Percentiles rank a stretch among this genome's conserved stretches.
Conservation (phyloP, 1,140 invertebrate genomes). For the Ceratitis capitata region DNA sequence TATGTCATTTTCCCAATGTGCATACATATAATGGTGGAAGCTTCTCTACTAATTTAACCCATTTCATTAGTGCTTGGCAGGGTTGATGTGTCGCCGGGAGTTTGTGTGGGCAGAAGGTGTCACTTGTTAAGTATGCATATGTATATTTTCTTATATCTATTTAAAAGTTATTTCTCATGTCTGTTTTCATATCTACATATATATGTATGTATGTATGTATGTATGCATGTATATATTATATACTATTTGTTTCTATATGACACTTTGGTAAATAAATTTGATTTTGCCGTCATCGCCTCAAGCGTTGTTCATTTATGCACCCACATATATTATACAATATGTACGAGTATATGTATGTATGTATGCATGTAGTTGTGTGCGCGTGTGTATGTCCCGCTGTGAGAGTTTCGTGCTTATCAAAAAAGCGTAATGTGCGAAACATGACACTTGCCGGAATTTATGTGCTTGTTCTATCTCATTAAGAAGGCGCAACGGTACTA, state of each 20-base stretch:
- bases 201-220: background rate
- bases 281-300: constrained; percentile 49
- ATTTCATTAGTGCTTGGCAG: constrained; percentile 38
- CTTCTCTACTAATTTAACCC: constrained; percentile 39
- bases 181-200: background rate
- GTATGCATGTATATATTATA: background rate
- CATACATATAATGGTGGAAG: background rate
- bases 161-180: background rate
- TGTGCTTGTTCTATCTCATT: constrained; percentile 65
- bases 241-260: constrained; percentile 42
- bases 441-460: constrained; percentile 64
- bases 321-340: background rate
- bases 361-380: background rate
- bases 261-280: constrained; percentile 46
- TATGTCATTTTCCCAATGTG: constrained; percentile 22
- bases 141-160: background rate
- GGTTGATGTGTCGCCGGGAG: background rate
- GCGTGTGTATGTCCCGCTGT: background rate
- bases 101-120: too few relatives aligned
- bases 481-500: constrained; percentile 46
- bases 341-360: background rate
- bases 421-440: constrained; percentile 54
- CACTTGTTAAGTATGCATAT: background rate
- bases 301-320: constrained; percentile 28
- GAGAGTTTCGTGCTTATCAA: constrained; percentile 54